Evolutionary conservation across 2,797 vertebrate species (phyloP).

Genomic region (Phoebastria nigripes): DNA sequence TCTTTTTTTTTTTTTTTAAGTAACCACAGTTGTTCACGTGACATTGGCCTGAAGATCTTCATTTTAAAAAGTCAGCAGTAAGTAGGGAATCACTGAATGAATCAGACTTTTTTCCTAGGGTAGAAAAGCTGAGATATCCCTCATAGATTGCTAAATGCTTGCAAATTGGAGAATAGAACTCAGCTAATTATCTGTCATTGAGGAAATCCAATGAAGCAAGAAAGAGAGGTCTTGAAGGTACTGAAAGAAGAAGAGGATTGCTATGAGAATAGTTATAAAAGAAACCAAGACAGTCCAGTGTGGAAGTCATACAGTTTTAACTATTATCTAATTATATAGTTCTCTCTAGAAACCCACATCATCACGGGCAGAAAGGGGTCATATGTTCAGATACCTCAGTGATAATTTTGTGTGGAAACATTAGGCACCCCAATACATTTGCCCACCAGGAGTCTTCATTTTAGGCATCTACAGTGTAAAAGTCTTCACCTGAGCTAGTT

Average conservation of each 20-base stretch:
- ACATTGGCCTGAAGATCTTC: not conserved
- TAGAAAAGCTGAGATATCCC: not conserved
- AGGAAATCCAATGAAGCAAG: not conserved
- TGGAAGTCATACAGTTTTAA: not conserved
- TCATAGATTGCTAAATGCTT: not conserved
- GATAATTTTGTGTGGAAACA: not conserved
- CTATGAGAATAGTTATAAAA: not conserved
- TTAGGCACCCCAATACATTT: not conserved
- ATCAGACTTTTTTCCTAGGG: not conserved
- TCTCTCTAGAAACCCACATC: not conserved
- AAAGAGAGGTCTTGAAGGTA: not conserved
- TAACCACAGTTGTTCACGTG: not conserved
- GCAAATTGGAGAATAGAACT: not conserved
- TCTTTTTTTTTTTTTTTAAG: not conserved
- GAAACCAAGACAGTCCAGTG: not conserved
- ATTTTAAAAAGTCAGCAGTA: not conserved
- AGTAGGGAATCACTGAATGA: not conserved
- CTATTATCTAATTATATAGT: not conserved
- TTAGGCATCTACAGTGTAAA: not conserved
- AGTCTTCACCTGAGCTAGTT: not conserved
- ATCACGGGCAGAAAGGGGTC: not conserved
- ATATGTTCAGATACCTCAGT: not conserved
- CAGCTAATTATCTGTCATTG: not conserved
- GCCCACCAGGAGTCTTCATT: not conserved
- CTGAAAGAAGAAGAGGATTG: not conserved